Base-by-base conservation (phyloP, 2,113 vertebrate species). In the Mobula hypostoma region DNA sequence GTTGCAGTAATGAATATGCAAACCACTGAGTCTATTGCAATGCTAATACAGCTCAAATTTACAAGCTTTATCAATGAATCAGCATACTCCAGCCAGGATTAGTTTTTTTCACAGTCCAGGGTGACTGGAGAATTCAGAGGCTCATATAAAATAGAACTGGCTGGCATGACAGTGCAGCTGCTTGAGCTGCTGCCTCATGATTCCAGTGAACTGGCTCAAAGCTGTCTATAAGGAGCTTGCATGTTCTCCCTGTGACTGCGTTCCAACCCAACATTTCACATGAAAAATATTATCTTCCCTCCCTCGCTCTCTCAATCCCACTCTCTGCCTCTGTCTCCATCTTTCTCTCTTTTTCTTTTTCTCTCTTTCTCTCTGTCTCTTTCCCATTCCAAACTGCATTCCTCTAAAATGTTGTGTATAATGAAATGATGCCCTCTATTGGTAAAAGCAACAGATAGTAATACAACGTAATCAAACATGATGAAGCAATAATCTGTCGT, bases 351-450 rank as follows among this genome's bases (percentile, higher is more conserved):
- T 48, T 48, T 48, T 48, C 66, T 70, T 2, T 70, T 17, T 70
- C 68, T 68, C 66, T 70, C 68, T 70, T 17, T 17, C 68, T 17
- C 68, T 70, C 68, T 70, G 8, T 70, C 12, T 15, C 68, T 70
- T 70, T 70, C 68, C 11, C 11, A 9, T 70, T 70, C 1, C 68
- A 70, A 17, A 70, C 68, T 70, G 68, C 68, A 15, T 70, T 70
- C 68, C 68, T 70, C 11, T 2, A 17, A 15, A 70, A 70, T 0
- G 40, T 6, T 24, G 40, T 74, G 40, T 70, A 48, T 56, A 93
- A 93, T 93, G 91, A 93, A 93, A 93, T 68, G 12, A 21, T 74
- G 70, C 91, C 91, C 91, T 93, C 91, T 93, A 93, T 74, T 93
- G 91, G 27, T 40, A 76, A 21, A 70, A 36, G 32, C 63, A 91